A percentile compares a stretch with the other conserved stretches of the same genome.
Conservation (phyloP, 92 coral and sea anemone species). For the Parazoanthus swiftii region DNA sequence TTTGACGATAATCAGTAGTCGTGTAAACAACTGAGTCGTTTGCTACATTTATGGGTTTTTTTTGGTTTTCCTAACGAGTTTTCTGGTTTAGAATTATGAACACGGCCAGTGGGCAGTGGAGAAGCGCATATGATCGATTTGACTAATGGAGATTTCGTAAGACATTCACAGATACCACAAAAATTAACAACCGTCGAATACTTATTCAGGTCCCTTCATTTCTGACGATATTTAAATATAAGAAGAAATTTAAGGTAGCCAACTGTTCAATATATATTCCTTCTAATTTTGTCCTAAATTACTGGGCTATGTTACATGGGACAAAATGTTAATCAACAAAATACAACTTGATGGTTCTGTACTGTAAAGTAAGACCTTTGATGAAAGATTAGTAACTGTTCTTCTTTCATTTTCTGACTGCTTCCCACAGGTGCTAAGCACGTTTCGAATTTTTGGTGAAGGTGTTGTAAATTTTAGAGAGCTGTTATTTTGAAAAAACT, state of each 20-base stretch:
- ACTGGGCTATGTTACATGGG: neutral
- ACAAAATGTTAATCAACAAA: neutral
- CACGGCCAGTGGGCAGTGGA: neutral
- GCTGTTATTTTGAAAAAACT: neutral
- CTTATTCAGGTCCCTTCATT: neutral
- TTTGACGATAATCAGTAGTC: neutral
- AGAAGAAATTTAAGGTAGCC: constrained; percentile 1
- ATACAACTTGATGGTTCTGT: neutral
- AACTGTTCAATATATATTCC: constrained; percentile 11
- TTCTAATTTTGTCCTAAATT: neutral
- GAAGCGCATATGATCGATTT: constrained; percentile 10
- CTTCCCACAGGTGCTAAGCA: neutral
- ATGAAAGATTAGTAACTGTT: neutral
- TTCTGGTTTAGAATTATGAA: neutral
- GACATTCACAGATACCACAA: constrained; percentile 6
- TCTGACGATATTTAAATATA: neutral
- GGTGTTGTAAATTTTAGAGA: neutral
- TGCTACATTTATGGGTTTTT: constrained; percentile 1
- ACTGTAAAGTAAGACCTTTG: neutral
- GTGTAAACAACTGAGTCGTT: constrained; percentile 17
- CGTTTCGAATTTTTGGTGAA: neutral
- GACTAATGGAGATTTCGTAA: constrained; percentile 2
- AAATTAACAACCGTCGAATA: neutral
- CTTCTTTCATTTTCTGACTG: neutral
- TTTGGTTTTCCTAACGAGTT: constrained; percentile 38